Evolutionary conservation across 2,113 vertebrate genomes (phyloP), one percentile per base, ranked within the genome.

Genomic region (Mobula birostris): DNA sequence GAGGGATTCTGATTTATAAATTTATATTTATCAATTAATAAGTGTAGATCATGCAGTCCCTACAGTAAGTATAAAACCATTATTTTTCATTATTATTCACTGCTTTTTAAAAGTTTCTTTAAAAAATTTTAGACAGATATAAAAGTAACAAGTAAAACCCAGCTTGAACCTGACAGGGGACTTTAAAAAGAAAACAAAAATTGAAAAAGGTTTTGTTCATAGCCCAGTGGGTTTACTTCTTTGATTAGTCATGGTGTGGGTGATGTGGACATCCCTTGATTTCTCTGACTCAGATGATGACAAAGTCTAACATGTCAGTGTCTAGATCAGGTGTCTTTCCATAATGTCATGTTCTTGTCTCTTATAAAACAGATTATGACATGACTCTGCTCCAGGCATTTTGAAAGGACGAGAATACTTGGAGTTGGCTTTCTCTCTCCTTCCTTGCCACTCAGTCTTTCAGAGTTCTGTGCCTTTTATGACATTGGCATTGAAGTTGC

Each of bases 1-100:
- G 63, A 88, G 61, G 15, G 61, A 32, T 88, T 88, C 9, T 29
- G n/a, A 88, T 88, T 88, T 88, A 63, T 66, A 66, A 88, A 88
- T 88, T 27, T 12, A 88, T 63, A 21, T 88, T 15, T 48, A 48
- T 48, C 48, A 48, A 4, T 48, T 48, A 14, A 88, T 48, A 14
- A 88, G 85, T 63, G 29, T 29, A 63, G 27, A 66, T 88, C 56
- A 15, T 87, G 83, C 56, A 29, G 83, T n/a, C 15, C 12, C 61
- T 66, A 7, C 27, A 58, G 48, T 9, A n/a, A 88, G 29, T 66
- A 29, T 21, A 63, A 48, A 88, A 88, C 24, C 58, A 88, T 58
- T 27, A 63, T 88, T 27, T 63, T 7, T 15, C 1, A 63, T 29
- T 7, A 11, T 88, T 19, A 29, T 27, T n/a, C n/a, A 12, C 48